Evolutionary conservation across 1,140 invertebrate species (phyloP).

Genomic region (Drosophila auraria): DNA sequence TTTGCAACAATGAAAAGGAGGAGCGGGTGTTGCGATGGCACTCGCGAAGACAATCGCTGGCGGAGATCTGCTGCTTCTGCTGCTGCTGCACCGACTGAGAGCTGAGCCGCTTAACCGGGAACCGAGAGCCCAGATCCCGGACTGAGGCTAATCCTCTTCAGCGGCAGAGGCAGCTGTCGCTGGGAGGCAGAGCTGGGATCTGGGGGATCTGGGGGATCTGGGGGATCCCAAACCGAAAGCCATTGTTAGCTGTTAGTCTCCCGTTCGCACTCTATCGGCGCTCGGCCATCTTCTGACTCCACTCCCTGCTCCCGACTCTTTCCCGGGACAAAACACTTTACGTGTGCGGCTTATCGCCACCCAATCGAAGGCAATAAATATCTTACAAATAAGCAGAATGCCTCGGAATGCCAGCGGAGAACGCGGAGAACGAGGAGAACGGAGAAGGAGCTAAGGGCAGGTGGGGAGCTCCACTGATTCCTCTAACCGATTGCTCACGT

Average conservation of each 20-base stretch:
- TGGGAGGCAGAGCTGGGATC: constrained; percentile 39
- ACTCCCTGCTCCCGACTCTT: constrained; percentile 6
- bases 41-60: constrained; percentile 41
- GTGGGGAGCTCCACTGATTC: constrained; percentile 22
- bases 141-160: constrained; percentile 55
- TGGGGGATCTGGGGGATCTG: constrained; percentile 3
- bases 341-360: constrained; percentile 82
- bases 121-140: constrained; percentile 8
- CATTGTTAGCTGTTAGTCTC: constrained; percentile 61
- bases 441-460: neutral
- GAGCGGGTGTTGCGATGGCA: constrained; percentile 48
- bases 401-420: constrained; percentile 72
- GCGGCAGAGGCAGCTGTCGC: constrained; percentile 67
- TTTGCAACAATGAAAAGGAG: constrained; percentile 40
- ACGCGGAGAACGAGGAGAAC: neutral
- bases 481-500: constrained; percentile 60
- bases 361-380: constrained; percentile 85
- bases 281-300: constrained; percentile 39
- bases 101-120: neutral
- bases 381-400: constrained; percentile 85
- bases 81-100: constrained; percentile 17
- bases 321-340: constrained; percentile 78
- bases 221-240: constrained; percentile 16
- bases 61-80: constrained; percentile 32
- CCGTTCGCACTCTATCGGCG: constrained; percentile 45